Percentiles rank a stretch among this genome's conserved stretches.
phyloP scores from a whole-genome alignment of 2,797 vertebrate genomes.

The Enteromius anoplus region DNA sequence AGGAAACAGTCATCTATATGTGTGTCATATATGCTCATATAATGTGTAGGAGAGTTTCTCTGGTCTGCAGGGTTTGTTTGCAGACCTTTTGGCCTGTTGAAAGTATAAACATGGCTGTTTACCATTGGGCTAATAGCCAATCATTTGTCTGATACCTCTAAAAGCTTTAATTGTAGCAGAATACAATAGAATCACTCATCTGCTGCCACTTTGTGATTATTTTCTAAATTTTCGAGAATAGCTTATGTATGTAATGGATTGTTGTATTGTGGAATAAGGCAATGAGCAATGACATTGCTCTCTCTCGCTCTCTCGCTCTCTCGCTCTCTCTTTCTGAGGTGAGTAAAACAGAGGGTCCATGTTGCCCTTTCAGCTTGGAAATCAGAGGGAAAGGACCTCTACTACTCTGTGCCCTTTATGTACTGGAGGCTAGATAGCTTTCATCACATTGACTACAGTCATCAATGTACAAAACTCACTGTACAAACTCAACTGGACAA shows the following conservation, averaged over 20 bases:
- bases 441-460: conserved; percentile 24
- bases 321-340: neutral
- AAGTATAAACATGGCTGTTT: neutral
- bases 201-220: neutral
- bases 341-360: neutral
- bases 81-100: neutral
- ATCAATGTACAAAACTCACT: conserved; percentile 12
- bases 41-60: neutral
- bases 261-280: neutral
- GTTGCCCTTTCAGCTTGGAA: conserved; percentile 6
- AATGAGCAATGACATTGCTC: neutral
- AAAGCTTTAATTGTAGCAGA: no score
- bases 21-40: neutral
- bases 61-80: neutral
- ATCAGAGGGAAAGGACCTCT: neutral
- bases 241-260: neutral
- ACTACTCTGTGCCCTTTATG: conserved; percentile 12
- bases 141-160: neutral
- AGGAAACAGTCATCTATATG: neutral
- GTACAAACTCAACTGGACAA: conserved; percentile 1
- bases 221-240: neutral
- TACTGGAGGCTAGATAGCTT: conserved; percentile 15
- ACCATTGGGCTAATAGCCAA: neutral
- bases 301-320: neutral
- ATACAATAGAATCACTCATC: neutral